A percentile compares a stretch with the other conserved stretches of the same genome.
These are phyloP conservation scores for Rhinoptilus africanus DNA, from an alignment of 2,113 vertebrate genomes.

Conservation along the genomic window DNA sequence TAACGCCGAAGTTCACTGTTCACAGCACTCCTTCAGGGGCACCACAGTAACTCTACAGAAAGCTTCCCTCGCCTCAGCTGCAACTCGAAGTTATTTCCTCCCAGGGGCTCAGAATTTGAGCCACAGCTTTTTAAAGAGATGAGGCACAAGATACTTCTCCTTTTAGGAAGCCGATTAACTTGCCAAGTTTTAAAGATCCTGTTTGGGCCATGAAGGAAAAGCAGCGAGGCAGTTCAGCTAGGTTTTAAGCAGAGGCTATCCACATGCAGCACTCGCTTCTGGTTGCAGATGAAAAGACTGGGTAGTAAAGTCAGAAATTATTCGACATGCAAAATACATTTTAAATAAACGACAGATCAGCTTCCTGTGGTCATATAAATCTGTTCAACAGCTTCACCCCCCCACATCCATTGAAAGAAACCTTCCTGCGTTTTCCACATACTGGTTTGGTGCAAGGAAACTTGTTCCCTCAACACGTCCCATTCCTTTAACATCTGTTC, in stretches of 20 bases:
- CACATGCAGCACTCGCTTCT: background rate
- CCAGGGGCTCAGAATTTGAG: background rate
- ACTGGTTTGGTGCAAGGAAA: slow-evolving; percentile 74
- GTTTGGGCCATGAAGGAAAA: background rate
- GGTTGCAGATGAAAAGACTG: background rate
- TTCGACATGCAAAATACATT: background rate
- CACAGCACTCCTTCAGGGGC: background rate
- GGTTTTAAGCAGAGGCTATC: background rate
- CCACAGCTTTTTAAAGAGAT: background rate
- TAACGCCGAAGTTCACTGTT: rapidly evolving
- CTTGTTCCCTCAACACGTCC: slow-evolving; percentile 64
- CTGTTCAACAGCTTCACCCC: background rate
- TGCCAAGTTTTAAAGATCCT: background rate
- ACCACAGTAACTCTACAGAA: background rate
- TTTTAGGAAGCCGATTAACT: background rate
- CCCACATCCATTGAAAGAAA: background rate
- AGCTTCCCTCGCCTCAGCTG: background rate
- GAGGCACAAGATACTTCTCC: background rate
- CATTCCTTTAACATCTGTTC: slow-evolving; percentile 69
- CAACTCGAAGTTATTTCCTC: background rate
- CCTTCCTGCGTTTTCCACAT: slow-evolving; percentile 49
- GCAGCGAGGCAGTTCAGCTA: background rate
- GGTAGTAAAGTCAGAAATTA: background rate
- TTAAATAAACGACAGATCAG: background rate
- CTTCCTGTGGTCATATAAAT: background rate